A percentile compares a stretch with the other conserved stretches of the same genome.
Conservation (phyloP, 2,888 invertebrate species). For the Drosophila monieri region DNA sequence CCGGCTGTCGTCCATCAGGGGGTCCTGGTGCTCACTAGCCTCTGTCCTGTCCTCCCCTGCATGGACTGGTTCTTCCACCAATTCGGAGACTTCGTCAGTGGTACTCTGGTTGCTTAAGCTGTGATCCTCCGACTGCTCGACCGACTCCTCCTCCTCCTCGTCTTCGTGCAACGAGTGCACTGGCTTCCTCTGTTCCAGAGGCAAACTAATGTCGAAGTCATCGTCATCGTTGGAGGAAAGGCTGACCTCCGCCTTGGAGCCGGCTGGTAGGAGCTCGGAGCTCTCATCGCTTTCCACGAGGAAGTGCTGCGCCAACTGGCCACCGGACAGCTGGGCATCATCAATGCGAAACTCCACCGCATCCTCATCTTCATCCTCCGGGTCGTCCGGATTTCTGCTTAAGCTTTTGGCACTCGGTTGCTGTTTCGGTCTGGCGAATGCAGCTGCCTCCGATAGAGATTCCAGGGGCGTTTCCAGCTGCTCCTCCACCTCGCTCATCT, state of each 20-base stretch:
- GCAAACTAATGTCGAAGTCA: constrained; percentile 71
- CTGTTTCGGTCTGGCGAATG: constrained; percentile 40
- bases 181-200: constrained; percentile 55
- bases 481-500: constrained; percentile 78
- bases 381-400: constrained; percentile 35
- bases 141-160: constrained; percentile 22
- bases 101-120: constrained; percentile 82
- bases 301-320: constrained; percentile 83
- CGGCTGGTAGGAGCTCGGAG: constrained; percentile 28
- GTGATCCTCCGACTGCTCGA: constrained; percentile 25
- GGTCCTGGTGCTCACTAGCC: constrained; percentile 12
- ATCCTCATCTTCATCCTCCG: constrained; percentile 9
- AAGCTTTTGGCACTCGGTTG: constrained; percentile 58
- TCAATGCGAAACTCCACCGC: constrained; percentile 80
- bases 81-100: constrained; percentile 83
- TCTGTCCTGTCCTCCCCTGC: constrained; percentile 11
- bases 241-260: constrained; percentile 43
- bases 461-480: constrained; percentile 37
- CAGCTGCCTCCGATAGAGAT: constrained; percentile 57
- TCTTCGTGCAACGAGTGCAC: constrained; percentile 66
- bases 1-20: constrained; percentile 38
- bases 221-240: constrained; percentile 45
- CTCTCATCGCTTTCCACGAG: constrained; percentile 67
- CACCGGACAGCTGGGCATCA: constrained; percentile 82
- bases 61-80: constrained; percentile 75